Percentiles rank a stretch among this genome's conserved stretches.
Evolutionary conservation across 2,113 vertebrate genomes (phyloP).

Genomic region (Onychorhynchus coronatus): DNA sequence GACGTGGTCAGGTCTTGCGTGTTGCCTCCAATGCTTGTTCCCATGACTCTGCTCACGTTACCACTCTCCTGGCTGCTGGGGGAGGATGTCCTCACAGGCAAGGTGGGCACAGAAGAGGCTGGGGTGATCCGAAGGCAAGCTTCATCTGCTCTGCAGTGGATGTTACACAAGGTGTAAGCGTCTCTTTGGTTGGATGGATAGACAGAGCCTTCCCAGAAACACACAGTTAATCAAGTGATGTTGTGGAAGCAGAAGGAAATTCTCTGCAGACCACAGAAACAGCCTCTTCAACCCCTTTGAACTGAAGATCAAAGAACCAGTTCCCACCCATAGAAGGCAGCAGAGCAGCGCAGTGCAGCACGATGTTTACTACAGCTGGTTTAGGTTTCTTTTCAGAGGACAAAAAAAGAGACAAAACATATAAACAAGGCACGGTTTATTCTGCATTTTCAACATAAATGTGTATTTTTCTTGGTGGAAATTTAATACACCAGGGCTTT

Average conservation of each 20-base stretch:
- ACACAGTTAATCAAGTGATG: not conserved
- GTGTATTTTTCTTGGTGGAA: not conserved
- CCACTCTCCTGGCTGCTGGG: fast-evolving
- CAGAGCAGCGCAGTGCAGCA: not conserved
- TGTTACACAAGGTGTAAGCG: not conserved
- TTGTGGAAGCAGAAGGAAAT: not conserved
- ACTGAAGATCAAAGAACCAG: slow-evolving; percentile 49
- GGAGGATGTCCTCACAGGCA: fast-evolving
- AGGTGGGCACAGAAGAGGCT: not conserved
- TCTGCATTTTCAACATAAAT: not conserved
- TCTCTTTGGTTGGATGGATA: not conserved
- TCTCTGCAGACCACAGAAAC: slow-evolving; percentile 8
- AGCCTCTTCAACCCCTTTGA: slow-evolving; percentile 39
- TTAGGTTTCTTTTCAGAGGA: not conserved
- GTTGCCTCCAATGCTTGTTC: not conserved
- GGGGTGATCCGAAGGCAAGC: not conserved
- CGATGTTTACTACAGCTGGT: not conserved
- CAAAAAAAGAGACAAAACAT: not conserved
- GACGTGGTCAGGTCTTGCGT: fast-evolving
- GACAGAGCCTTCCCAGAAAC: not conserved
- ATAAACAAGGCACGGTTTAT: not conserved
- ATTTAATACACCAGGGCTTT: not conserved
- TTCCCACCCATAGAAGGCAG: not conserved
- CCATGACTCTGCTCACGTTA: fast-evolving
- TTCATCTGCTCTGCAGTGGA: not conserved